phyloP scores from a whole-genome alignment of 2,113 vertebrate species.

The Seriola rivoliana region DNA sequence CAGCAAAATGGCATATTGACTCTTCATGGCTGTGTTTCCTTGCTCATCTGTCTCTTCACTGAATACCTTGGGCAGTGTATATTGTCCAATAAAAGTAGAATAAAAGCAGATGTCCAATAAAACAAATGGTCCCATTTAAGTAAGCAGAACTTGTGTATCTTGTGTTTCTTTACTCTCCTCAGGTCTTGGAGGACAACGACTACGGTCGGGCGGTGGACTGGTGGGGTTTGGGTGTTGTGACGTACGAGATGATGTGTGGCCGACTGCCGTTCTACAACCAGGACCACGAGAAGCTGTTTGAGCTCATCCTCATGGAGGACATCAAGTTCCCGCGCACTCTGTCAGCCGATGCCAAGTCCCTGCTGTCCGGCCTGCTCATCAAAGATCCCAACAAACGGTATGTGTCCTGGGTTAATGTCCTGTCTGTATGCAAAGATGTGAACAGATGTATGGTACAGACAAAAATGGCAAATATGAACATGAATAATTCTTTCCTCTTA shows the following conservation, averaged over 20 bases:
- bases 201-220: conserved; percentile 97
- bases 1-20: conserved; percentile 53
- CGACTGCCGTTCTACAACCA: conserved; percentile 98
- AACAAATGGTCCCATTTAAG: conserved; percentile 47
- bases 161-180: background rate
- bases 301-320: conserved; percentile 98
- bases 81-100: conserved; percentile 56
- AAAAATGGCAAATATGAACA: background rate
- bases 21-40: conserved; percentile 21
- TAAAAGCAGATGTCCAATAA: conserved; percentile 67
- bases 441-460: background rate
- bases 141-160: background rate
- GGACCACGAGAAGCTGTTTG: conserved; percentile 98
- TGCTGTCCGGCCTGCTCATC: conserved; percentile 96
- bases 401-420: background rate
- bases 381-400: conserved; percentile 98
- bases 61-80: conserved; percentile 35
- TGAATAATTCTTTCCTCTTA: background rate
- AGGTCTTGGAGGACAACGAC: conserved; percentile 98
- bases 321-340: conserved; percentile 98
- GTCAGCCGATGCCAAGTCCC: conserved; percentile 95
- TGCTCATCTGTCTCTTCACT: conserved; percentile 59
- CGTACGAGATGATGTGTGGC: conserved; percentile 99
- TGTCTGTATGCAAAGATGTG: background rate
- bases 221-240: conserved; percentile 98